phyloP scores from a whole-genome alignment of 2,888 invertebrate genomes.

The Platynereis dumerilii region DNA sequence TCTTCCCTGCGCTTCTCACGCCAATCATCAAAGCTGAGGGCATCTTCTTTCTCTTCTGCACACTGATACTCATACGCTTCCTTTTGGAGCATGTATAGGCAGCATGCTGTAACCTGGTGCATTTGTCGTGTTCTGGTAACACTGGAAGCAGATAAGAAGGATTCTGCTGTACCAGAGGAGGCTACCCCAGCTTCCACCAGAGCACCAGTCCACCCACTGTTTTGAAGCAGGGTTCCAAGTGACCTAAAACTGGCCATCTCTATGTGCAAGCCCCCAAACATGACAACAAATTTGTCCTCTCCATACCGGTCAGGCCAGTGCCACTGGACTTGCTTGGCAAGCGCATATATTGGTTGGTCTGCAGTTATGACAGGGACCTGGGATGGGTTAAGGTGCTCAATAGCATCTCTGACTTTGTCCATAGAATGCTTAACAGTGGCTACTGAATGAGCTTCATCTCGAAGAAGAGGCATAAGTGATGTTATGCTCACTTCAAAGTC shows the following conservation, averaged over 20 bases:
- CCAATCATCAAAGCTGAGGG: too few relatives aligned
- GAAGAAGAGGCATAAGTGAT: slow-evolving; percentile 14
- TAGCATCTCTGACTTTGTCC: slow-evolving; percentile 22
- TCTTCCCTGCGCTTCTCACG: too few relatives aligned
- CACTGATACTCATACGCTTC: slow-evolving; percentile 21
- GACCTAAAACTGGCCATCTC: slow-evolving; percentile 43
- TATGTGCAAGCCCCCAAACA: too few relatives aligned
- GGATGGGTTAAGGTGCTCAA: slow-evolving; percentile 39
- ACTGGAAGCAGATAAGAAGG: slow-evolving; percentile 36
- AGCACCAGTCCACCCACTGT: slow-evolving; percentile 41
- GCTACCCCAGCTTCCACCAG: slow-evolving; percentile 37
- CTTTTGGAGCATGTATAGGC: slow-evolving; percentile 35
- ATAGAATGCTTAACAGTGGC: slow-evolving; percentile 35
- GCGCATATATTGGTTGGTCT: slow-evolving; percentile 46
- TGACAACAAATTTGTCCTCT: too few relatives aligned
- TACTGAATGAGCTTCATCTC: slow-evolving; percentile 23
- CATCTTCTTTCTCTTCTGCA: slow-evolving; percentile 4
- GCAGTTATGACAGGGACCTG: slow-evolving; percentile 42
- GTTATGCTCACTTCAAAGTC: slow-evolving; percentile 5
- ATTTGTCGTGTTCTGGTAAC: slow-evolving; percentile 36
- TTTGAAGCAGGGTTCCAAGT: slow-evolving; percentile 40
- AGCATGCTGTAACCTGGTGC: slow-evolving; percentile 36
- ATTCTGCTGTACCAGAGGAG: slow-evolving; percentile 40
- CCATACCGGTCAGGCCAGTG: slow-evolving; percentile 40
- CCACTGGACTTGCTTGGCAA: slow-evolving; percentile 51